phyloP scores from a whole-genome alignment of 2,888 invertebrate species.

The Parnassius smintheus region DNA sequence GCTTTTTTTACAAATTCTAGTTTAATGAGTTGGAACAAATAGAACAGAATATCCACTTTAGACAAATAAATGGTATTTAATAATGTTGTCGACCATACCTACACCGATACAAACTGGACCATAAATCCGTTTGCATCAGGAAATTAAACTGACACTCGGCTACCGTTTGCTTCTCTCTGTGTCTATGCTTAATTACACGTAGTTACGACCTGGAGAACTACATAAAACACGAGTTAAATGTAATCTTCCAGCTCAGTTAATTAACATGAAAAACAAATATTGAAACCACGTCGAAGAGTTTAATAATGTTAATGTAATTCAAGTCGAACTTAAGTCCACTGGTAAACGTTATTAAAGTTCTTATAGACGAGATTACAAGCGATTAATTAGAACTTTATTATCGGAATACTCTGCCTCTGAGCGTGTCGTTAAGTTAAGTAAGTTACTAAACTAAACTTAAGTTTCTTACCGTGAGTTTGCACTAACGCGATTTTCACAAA shows the following conservation, averaged over 20 bases:
- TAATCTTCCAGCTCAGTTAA: constrained; percentile 5
- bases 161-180: constrained; percentile 40
- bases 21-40: too few species aligned
- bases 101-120: background rate
- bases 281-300: constrained; percentile 9
- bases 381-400: constrained; percentile 15
- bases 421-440: too few species aligned
- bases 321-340: background rate
- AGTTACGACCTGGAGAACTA: constrained; percentile 33
- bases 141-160: constrained; percentile 56
- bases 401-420: too few species aligned
- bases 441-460: too few species aligned
- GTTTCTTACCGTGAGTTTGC: too few species aligned
- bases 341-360: constrained; percentile 1
- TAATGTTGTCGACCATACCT: too few species aligned
- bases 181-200: constrained; percentile 43
- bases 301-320: constrained; percentile 15
- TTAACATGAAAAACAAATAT: constrained; percentile 27
- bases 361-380: background rate
- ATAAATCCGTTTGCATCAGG: constrained; percentile 46
- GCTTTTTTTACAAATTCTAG: too few species aligned
- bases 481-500: too few species aligned
- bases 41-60: too few species aligned
- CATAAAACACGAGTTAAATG: constrained; percentile 22
- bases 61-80: too few species aligned